Percentiles rank a stretch among this genome's conserved stretches.
Evolutionary conservation across 2,113 vertebrate species (phyloP).

Genomic region (Bos javanicus): DNA sequence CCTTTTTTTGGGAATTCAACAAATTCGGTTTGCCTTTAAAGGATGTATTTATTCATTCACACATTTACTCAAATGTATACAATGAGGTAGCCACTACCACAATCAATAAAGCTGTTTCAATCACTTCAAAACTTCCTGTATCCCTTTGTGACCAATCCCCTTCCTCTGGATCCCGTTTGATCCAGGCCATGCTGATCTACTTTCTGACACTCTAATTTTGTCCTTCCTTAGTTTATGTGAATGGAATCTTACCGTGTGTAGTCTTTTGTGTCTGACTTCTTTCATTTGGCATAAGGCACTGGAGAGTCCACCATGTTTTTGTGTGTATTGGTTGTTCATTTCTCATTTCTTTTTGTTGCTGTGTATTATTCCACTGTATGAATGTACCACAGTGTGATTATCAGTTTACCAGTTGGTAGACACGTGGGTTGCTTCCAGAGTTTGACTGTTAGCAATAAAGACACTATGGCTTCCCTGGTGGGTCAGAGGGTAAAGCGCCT

Average conservation of each 20-base stretch:
- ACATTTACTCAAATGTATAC: background rate
- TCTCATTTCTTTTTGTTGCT: no score
- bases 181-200: no score
- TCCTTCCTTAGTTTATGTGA: background rate
- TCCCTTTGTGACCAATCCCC: background rate
- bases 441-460: background rate
- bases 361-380: background rate
- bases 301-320: background rate
- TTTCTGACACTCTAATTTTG: background rate
- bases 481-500: no score
- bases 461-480: no score
- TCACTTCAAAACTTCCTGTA: background rate
- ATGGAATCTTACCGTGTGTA: background rate
- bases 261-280: background rate
- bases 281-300: background rate
- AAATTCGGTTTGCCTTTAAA: background rate
- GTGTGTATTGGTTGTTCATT: no score
- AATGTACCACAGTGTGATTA: background rate
- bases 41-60: background rate
- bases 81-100: background rate
- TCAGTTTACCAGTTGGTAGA: background rate
- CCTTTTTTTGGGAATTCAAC: background rate
- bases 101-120: background rate
- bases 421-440: background rate
- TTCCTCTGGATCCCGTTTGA: background rate